phyloP scores from a whole-genome alignment of 2,888 invertebrate species.

The Hybos culiciformis region DNA sequence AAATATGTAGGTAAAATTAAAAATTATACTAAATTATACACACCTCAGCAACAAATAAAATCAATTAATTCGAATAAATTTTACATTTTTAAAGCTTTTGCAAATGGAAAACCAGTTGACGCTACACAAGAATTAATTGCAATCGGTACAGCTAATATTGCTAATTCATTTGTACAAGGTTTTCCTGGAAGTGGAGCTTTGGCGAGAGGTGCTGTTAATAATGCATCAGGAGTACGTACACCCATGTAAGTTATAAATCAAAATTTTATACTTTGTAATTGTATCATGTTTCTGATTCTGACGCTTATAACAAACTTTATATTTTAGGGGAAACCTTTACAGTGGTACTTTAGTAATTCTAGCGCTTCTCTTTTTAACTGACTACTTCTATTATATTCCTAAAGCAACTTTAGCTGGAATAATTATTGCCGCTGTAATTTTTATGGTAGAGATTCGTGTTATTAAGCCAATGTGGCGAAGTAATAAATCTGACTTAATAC shows the following conservation, averaged over 20 bases:
- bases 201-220: constrained; percentile 76
- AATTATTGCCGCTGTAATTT: constrained; percentile 82
- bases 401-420: constrained; percentile 77
- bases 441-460: constrained; percentile 81
- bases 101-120: constrained; percentile 67
- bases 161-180: constrained; percentile 73
- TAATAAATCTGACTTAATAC: constrained; percentile 76
- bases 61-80: constrained; percentile 61
- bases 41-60: too few relatives aligned
- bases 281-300: too few relatives aligned
- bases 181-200: constrained; percentile 72
- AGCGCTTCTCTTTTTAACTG: constrained; percentile 74
- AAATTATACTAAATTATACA: too few relatives aligned
- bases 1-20: too few relatives aligned
- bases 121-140: constrained; percentile 87
- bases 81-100: constrained; percentile 24
- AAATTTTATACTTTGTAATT: too few relatives aligned
- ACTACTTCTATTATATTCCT: constrained; percentile 76
- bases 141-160: constrained; percentile 61
- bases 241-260: too few relatives aligned
- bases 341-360: constrained; percentile 71
- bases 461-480: constrained; percentile 80
- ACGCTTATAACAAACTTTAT: too few relatives aligned
- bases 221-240: constrained; percentile 77
- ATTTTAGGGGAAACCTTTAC: constrained; percentile 67